phyloP scores from a whole-genome alignment of 2,797 vertebrate species.

The Sebastes steindachneri region DNA sequence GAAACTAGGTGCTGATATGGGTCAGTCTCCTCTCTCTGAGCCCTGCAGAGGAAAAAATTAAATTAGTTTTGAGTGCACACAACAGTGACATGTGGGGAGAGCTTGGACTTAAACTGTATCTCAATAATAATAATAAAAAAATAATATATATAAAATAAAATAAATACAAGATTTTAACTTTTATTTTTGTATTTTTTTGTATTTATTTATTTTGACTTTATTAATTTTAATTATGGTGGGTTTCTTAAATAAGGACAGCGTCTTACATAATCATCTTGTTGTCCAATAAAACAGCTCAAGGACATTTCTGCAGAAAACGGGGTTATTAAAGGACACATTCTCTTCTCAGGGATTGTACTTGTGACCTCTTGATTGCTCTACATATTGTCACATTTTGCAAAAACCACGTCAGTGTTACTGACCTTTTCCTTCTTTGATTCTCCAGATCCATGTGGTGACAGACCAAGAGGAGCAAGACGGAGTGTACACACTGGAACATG shows the following conservation, averaged over 20 bases:
- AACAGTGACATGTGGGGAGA: no score
- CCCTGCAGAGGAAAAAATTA: neutral
- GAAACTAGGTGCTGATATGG: neutral
- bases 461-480: slow-evolving; percentile 70
- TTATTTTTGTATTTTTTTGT: neutral
- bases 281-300: neutral
- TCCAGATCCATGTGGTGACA: slow-evolving; percentile 82
- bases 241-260: neutral
- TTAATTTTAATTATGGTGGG: neutral
- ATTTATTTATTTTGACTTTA: neutral
- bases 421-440: neutral
- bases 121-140: no score
- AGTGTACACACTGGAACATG: slow-evolving; percentile 77
- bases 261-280: neutral
- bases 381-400: neutral
- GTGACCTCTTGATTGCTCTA: neutral
- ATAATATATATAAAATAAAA: no score
- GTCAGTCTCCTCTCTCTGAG: neutral
- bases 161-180: no score
- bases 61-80: neutral
- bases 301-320: neutral
- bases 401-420: neutral
- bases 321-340: neutral
- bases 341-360: neutral
- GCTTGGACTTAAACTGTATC: neutral